phyloP scores from a whole-genome alignment of 2,113 vertebrate genomes.

The Corvus hawaiiensis region DNA sequence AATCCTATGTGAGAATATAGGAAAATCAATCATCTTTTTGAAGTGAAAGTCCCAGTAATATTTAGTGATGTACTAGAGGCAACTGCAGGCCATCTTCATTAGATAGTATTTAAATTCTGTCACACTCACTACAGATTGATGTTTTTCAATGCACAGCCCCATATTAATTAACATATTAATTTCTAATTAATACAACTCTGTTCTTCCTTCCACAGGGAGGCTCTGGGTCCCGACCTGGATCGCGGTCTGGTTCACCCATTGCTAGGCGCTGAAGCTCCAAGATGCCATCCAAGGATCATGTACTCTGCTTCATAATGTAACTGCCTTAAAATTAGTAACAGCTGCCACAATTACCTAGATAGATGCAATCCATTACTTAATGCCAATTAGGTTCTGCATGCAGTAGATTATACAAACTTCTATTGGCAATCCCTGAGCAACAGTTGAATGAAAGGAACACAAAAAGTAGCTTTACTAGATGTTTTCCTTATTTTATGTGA shows the following conservation, averaged over 20 bases:
- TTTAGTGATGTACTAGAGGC: neutral
- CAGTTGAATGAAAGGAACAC: constrained; percentile 44
- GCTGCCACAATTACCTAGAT: constrained; percentile 27
- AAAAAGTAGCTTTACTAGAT: constrained; percentile 19
- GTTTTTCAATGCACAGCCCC: neutral
- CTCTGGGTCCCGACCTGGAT: constrained; percentile 72
- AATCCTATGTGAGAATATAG: neutral
- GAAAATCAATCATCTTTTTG: neutral
- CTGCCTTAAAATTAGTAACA: constrained; percentile 57
- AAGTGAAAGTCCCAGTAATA: neutral
- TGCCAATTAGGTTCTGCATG: constrained; percentile 40
- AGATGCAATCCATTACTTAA: constrained; percentile 58
- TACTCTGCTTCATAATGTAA: constrained; percentile 68
- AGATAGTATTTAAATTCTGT: neutral
- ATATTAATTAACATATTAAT: neutral
- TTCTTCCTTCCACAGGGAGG: constrained; percentile 78
- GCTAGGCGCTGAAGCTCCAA: constrained; percentile 85
- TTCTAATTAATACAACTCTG: neutral
- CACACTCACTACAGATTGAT: neutral
- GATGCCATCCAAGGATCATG: neutral
- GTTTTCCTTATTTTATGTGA: constrained; percentile 21
- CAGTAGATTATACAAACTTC: constrained; percentile 32
- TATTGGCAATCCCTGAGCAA: constrained; percentile 55
- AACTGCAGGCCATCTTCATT: neutral
- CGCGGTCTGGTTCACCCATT: constrained; percentile 85